Evolutionary conservation across 2,888 invertebrate genomes (phyloP).

Genomic region (Mactromeris polynyma): DNA sequence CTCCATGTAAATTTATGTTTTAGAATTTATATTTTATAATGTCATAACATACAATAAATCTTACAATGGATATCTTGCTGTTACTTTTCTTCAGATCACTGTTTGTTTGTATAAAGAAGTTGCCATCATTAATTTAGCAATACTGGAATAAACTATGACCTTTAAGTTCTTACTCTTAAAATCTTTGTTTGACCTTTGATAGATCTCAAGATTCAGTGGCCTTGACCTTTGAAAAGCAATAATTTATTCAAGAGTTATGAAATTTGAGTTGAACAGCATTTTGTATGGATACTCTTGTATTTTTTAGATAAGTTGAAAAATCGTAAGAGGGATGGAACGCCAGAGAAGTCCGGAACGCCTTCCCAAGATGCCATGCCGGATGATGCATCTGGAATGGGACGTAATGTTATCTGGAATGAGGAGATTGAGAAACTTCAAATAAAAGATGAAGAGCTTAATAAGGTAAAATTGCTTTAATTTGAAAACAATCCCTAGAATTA

Average conservation of each 20-base stretch:
- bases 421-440: slow-evolving; percentile 86
- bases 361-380: slow-evolving; percentile 83
- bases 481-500: too few relatives aligned
- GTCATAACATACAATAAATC: too few relatives aligned
- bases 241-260: not conserved
- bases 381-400: slow-evolving; percentile 72
- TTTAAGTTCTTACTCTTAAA: not conserved
- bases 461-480: slow-evolving; percentile 72
- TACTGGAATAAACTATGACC: too few relatives aligned
- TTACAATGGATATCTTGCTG: too few relatives aligned
- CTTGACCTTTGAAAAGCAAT: not conserved
- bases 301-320: slow-evolving; percentile 82
- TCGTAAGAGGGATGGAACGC: slow-evolving; percentile 83
- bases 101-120: too few relatives aligned
- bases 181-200: not conserved
- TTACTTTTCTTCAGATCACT: too few relatives aligned
- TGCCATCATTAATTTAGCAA: too few relatives aligned
- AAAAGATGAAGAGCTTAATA: slow-evolving; percentile 85
- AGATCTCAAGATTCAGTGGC: not conserved
- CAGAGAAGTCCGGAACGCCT: slow-evolving; percentile 85
- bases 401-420: slow-evolving; percentile 85
- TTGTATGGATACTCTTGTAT: not conserved
- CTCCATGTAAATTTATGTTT: too few relatives aligned
- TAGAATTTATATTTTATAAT: too few relatives aligned
- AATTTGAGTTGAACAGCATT: not conserved